phyloP scores from a whole-genome alignment of 2,113 vertebrate species.

The Pterocles gutturalis region DNA sequence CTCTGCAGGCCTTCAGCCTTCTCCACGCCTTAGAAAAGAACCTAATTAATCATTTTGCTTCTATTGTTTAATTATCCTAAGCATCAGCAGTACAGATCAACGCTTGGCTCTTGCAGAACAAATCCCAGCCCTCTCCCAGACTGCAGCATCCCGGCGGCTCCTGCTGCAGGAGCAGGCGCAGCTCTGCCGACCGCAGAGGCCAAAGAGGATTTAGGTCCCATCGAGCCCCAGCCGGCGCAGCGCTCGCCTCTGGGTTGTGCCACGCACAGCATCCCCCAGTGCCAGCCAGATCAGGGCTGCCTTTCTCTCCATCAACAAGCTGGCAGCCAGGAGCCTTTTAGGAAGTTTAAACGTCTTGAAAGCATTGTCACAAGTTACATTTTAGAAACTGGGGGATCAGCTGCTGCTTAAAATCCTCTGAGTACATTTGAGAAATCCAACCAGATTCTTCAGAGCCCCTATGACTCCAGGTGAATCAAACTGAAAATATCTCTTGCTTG shows the following conservation, averaged over 20 bases:
- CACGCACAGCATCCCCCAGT: accelerated
- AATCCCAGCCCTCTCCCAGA: neutral
- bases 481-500: neutral
- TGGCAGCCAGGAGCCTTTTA: neutral
- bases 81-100: neutral
- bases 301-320: accelerated
- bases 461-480: neutral
- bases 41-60: neutral
- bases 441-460: neutral
- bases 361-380: neutral
- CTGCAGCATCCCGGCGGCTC: neutral
- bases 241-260: accelerated
- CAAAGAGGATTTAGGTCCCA: neutral
- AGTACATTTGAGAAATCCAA: neutral
- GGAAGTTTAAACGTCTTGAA: neutral
- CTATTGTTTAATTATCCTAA: slow-evolving; percentile 32
- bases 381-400: neutral
- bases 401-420: neutral
- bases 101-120: neutral
- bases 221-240: accelerated
- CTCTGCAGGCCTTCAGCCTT: slow-evolving; percentile 21
- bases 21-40: neutral
- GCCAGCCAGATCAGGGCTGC: neutral
- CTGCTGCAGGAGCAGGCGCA: neutral
- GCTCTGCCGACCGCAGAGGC: neutral